These are phyloP conservation scores for Heliothis virescens DNA, from an alignment of 1,140 invertebrate species.

Conservation along the genomic window DNA sequence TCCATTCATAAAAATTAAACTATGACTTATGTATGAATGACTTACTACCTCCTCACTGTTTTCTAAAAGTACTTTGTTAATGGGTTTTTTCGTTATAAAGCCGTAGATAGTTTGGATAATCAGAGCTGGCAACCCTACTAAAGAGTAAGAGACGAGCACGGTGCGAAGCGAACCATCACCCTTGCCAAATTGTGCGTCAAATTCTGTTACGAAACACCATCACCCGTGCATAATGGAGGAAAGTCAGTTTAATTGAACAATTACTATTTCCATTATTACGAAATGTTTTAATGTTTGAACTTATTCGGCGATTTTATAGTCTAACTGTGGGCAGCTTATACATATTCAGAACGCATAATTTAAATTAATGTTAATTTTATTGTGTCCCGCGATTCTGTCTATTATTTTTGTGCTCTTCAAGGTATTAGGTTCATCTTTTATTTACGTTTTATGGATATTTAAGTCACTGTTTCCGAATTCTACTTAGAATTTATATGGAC, in stretches of 20 bases:
- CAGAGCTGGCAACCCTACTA: constrained; percentile 21
- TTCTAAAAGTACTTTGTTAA: too few relatives aligned
- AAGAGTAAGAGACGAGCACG: constrained; percentile 12
- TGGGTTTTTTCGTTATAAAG: too few relatives aligned
- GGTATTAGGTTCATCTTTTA: too few relatives aligned
- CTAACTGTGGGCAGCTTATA: neutral
- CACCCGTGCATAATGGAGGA: constrained; percentile 51
- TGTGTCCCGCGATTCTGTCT: neutral
- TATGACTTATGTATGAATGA: too few relatives aligned
- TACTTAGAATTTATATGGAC: too few relatives aligned
- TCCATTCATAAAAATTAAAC: too few relatives aligned
- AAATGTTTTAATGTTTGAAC: constrained; percentile 23
- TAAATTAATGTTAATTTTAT: neutral
- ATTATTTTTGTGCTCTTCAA: neutral
- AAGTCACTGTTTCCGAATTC: too few relatives aligned
- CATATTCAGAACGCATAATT: neutral
- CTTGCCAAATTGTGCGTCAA: constrained; percentile 45
- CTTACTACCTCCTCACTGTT: neutral
- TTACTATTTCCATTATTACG: constrained; percentile 45
- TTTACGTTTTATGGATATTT: too few relatives aligned
- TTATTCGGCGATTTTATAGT: constrained; percentile 1
- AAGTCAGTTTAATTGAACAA: constrained; percentile 51
- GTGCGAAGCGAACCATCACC: constrained; percentile 37
- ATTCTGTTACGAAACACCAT: constrained; percentile 46
- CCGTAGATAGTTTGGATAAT: too few relatives aligned